Percentiles rank a stretch among this genome's conserved stretches.
These are phyloP conservation scores for Graptemys geographica DNA, from an alignment of 2,797 vertebrate species.

Conservation along the genomic window DNA sequence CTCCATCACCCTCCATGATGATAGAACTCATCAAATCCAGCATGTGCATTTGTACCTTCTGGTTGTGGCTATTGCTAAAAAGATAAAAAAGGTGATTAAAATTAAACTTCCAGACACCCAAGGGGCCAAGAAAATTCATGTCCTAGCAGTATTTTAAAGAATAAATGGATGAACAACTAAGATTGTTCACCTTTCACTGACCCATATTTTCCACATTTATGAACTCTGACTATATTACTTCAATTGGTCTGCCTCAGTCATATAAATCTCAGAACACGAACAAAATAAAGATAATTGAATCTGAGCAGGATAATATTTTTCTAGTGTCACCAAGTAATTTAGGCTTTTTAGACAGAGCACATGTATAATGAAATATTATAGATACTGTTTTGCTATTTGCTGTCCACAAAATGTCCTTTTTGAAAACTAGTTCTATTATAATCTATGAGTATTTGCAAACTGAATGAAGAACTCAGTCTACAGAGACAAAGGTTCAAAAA, in stretches of 20 bases:
- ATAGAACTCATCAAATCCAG: slow-evolving; percentile 99
- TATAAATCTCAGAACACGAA: neutral
- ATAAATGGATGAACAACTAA: neutral
- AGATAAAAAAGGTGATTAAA: slow-evolving; percentile 27
- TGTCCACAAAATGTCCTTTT: accelerated
- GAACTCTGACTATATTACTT: slow-evolving; percentile 11
- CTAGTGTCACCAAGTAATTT: neutral
- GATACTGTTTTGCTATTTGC: neutral
- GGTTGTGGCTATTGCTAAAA: slow-evolving; percentile 98
- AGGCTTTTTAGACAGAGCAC: neutral
- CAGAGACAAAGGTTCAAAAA: neutral
- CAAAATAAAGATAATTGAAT: neutral
- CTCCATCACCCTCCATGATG: slow-evolving; percentile 99
- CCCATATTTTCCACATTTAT: neutral
- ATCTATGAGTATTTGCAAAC: neutral
- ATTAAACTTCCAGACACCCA: neutral
- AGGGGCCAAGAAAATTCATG: neutral
- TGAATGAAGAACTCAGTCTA: neutral
- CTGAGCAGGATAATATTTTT: neutral
- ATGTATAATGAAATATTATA: neutral
- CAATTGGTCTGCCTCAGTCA: neutral
- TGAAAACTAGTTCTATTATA: neutral
- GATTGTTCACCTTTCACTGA: neutral
- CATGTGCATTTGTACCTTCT: slow-evolving; percentile 99
- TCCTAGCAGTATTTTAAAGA: neutral